Percentiles rank a stretch among this genome's conserved stretches.
Evolutionary conservation across 2,888 invertebrate genomes (phyloP).

Genomic region (Harpalus rufipes): DNA sequence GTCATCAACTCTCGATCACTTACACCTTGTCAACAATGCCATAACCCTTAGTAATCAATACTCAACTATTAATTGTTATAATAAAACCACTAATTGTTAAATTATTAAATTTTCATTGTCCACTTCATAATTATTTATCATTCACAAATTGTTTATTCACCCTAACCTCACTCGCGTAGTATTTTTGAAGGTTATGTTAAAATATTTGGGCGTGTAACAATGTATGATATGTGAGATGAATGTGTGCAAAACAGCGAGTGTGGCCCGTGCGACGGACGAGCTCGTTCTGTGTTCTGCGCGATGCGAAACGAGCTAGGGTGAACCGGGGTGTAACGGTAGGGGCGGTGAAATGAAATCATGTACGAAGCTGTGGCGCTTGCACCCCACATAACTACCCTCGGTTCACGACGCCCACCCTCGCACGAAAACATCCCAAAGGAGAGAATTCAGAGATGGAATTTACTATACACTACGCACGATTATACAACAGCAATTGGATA

Average conservation of each 20-base stretch:
- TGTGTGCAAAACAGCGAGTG: not conserved
- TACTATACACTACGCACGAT: too few relatives aligned
- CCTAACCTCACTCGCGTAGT: not conserved
- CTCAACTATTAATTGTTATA: conserved; percentile 15
- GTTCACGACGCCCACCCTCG: conserved; percentile 3
- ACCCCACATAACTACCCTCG: conserved; percentile 50
- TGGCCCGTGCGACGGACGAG: not conserved
- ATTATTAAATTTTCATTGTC: not conserved
- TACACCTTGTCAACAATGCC: conserved; percentile 15
- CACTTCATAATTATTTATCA: not conserved
- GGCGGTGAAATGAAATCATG: conserved; percentile 58
- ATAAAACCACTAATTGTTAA: conserved; percentile 5
- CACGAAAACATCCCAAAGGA: conserved; percentile 16
- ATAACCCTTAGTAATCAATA: not conserved
- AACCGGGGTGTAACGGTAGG: conserved; percentile 7
- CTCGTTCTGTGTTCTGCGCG: conserved; percentile 22
- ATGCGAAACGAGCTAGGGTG: not conserved
- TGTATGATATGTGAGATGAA: conserved; percentile 1
- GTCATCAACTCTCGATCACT: conserved; percentile 47
- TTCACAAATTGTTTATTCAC: conserved; percentile 6
- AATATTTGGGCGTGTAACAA: conserved; percentile 31
- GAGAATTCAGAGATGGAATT: conserved; percentile 26
- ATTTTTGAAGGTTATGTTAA: conserved; percentile 23
- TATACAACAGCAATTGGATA: too few relatives aligned
- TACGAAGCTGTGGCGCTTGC: conserved; percentile 49